Conservation (phyloP, 2,797 vertebrate species). For the Callimico goeldii region DNA sequence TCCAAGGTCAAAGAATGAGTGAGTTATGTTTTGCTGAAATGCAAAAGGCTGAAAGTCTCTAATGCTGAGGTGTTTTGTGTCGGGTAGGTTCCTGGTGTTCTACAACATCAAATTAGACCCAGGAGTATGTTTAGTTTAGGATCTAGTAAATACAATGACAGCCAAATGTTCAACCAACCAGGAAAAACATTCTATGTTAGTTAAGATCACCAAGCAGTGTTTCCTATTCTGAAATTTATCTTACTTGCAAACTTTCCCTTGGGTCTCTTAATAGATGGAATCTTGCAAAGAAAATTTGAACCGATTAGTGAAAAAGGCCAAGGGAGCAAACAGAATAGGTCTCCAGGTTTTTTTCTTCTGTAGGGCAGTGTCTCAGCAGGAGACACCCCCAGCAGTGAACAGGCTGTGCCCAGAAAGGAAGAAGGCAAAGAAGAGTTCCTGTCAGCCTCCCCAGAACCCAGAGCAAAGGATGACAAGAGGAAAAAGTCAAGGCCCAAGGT, state of each 20-base stretch:
- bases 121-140: neutral
- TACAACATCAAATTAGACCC: neutral
- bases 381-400: conserved; percentile 94
- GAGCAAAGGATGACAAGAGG: conserved; percentile 83
- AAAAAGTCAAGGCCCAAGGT: conserved; percentile 88
- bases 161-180: neutral
- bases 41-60: neutral
- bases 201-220: neutral
- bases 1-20: neutral
- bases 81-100: neutral
- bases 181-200: neutral
- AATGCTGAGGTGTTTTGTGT: neutral
- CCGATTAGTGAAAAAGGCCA: neutral
- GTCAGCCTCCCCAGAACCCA: conserved; percentile 81
- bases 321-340: neutral
- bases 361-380: conserved; percentile 93
- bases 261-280: neutral
- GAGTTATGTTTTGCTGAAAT: neutral
- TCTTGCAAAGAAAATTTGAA: neutral
- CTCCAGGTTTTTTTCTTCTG: conserved; percentile 43
- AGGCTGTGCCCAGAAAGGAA: conserved; percentile 80
- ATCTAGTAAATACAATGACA: neutral
- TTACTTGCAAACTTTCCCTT: neutral
- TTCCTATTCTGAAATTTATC: neutral
- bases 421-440: conserved; percentile 81